Evolutionary conservation across 64 coral and sea anemone species (phyloP).

Genomic region (Pachyseris speciosa): DNA sequence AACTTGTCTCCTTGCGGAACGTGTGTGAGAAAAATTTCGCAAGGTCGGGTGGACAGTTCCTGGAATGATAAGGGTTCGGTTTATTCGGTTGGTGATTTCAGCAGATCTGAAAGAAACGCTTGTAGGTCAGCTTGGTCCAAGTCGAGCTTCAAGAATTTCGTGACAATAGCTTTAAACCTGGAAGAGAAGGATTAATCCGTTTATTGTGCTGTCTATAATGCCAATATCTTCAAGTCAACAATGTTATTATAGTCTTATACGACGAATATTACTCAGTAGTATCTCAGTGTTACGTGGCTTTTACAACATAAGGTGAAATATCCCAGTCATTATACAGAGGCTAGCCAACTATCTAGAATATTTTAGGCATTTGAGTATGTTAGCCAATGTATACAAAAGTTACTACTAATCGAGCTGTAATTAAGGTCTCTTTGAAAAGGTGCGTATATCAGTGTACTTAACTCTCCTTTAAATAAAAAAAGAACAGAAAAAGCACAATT

Average conservation of each 20-base stretch:
- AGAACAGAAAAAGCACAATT: too few species aligned
- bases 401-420: too few species aligned
- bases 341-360: not conserved
- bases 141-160: slow-evolving; percentile 75
- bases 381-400: not conserved
- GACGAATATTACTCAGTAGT: not conserved
- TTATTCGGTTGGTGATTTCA: slow-evolving; percentile 53
- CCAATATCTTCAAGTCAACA: not conserved
- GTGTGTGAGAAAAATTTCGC: not conserved
- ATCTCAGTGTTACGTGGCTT: not conserved
- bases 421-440: too few species aligned
- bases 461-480: too few species aligned
- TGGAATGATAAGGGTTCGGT: not conserved
- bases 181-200: not conserved
- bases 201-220: not conserved
- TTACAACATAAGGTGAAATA: not conserved
- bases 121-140: slow-evolving; percentile 78
- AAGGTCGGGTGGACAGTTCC: not conserved
- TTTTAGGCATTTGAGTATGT: not conserved
- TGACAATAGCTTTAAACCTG: slow-evolving; percentile 80
- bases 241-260: not conserved
- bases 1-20: not conserved
- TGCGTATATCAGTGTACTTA: too few species aligned
- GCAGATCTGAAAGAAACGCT: slow-evolving; percentile 66
- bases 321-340: not conserved